Percentiles rank a stretch among this genome's conserved stretches.
phyloP scores from a whole-genome alignment of 2,888 invertebrate genomes.

The Hirtodrosophila histrioides region DNA sequence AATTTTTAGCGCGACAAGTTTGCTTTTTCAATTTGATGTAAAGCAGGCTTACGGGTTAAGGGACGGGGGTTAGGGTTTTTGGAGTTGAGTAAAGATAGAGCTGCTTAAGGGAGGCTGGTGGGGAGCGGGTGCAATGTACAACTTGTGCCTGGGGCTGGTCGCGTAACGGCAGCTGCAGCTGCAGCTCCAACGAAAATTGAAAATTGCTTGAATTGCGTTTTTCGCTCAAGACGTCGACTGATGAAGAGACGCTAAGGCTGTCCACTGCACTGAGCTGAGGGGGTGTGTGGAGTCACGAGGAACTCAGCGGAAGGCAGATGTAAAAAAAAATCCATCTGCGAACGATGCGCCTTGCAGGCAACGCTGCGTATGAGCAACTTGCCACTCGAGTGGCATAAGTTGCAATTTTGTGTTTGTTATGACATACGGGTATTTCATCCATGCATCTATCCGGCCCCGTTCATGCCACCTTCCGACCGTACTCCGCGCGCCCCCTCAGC shows the following conservation, averaged over 20 bases:
- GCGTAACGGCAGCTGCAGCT: conserved; percentile 12
- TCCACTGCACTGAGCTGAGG: background rate
- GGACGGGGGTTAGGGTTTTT: background rate
- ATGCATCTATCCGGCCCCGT: background rate
- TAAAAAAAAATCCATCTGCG: conserved; percentile 40
- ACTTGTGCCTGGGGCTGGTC: conserved; percentile 26
- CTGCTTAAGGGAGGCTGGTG: background rate
- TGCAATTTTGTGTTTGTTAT: conserved; percentile 68
- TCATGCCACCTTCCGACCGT: background rate
- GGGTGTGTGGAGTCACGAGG: conserved; percentile 32
- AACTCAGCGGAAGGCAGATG: conserved; percentile 19
- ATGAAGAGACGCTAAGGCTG: conserved; percentile 23
- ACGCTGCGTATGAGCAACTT: conserved; percentile 65
- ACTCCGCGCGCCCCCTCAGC: no score
- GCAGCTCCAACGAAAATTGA: conserved; percentile 66
- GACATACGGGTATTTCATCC: conserved; percentile 27
- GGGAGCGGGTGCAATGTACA: conserved; percentile 5
- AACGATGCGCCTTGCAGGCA: conserved; percentile 13
- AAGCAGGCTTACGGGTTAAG: conserved; percentile 29
- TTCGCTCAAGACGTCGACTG: conserved; percentile 39
- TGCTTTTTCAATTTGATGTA: conserved; percentile 70
- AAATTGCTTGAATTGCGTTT: conserved; percentile 77
- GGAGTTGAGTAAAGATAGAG: background rate
- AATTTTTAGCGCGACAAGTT: conserved; percentile 71
- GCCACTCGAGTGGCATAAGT: conserved; percentile 61